Evolutionary conservation across 2,888 invertebrate genomes (phyloP).

Genomic region (Drosophila macrospina): DNA sequence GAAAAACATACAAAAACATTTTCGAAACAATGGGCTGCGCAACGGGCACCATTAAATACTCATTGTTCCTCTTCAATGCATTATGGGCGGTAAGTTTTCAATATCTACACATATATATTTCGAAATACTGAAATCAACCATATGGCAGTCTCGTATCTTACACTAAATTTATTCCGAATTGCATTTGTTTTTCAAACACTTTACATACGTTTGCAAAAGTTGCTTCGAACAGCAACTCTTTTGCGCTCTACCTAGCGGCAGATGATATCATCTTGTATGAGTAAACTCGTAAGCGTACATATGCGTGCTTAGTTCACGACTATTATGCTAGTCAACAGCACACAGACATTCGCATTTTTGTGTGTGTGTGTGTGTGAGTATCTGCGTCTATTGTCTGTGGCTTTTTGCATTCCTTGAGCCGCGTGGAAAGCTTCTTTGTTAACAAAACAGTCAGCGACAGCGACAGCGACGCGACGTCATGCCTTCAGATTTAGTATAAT

Average conservation of each 20-base stretch:
- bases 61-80: conserved; percentile 78
- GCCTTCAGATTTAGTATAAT: conserved; percentile 59
- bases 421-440: conserved; percentile 60
- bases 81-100: conserved; percentile 81
- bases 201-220: conserved; percentile 6
- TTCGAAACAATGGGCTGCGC: conserved; percentile 77
- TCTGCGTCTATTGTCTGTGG: conserved; percentile 59
- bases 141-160: conserved; percentile 48
- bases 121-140: conserved; percentile 33
- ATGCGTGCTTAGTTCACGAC: conserved; percentile 67
- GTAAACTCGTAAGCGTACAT: conserved; percentile 6
- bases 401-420: conserved; percentile 62
- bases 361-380: conserved; percentile 16
- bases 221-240: conserved; percentile 26
- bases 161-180: not conserved
- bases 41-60: conserved; percentile 78
- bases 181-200: conserved; percentile 3
- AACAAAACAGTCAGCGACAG: conserved; percentile 33
- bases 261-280: conserved; percentile 78
- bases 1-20: not conserved
- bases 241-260: conserved; percentile 45
- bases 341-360: conserved; percentile 17
- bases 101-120: conserved; percentile 2
- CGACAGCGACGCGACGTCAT: conserved; percentile 52
- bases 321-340: conserved; percentile 42